Evolutionary conservation across 1,140 invertebrate genomes (phyloP).

Genomic region (Rhopalosiphum maidis): DNA sequence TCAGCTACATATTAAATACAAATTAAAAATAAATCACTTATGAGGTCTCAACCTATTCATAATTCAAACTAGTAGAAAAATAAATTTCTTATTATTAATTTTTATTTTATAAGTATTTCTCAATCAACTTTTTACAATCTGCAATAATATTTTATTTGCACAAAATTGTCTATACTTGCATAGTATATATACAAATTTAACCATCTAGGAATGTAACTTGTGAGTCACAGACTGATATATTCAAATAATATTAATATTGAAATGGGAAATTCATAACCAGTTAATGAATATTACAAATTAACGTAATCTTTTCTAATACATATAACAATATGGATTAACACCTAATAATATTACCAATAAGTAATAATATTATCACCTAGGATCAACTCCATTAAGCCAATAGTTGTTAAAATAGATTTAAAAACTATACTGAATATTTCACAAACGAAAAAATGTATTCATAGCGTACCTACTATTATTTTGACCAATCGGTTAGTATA

Average conservation of each 20-base stretch:
- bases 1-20: too few relatives aligned
- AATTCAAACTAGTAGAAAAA: too few relatives aligned
- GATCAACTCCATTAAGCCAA: too few relatives aligned
- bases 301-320: background rate
- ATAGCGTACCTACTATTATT: background rate
- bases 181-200: background rate
- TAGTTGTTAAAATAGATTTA: background rate
- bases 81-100: too few relatives aligned
- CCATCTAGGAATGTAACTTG: background rate
- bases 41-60: too few relatives aligned
- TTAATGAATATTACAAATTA: background rate
- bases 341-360: background rate
- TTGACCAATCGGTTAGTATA: background rate
- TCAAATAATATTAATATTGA: background rate
- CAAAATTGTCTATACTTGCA: background rate
- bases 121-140: background rate
- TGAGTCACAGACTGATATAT: background rate
- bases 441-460: background rate
- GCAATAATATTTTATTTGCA: background rate
- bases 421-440: background rate
- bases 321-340: background rate
- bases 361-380: background rate
- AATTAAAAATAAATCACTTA: too few relatives aligned
- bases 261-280: background rate
- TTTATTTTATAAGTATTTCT: background rate